A percentile compares a stretch with the other conserved stretches of the same genome.
These are phyloP conservation scores for Macrostomum lignano DNA, from an alignment of 1,140 invertebrate species.

Conservation along the genomic window DNA sequence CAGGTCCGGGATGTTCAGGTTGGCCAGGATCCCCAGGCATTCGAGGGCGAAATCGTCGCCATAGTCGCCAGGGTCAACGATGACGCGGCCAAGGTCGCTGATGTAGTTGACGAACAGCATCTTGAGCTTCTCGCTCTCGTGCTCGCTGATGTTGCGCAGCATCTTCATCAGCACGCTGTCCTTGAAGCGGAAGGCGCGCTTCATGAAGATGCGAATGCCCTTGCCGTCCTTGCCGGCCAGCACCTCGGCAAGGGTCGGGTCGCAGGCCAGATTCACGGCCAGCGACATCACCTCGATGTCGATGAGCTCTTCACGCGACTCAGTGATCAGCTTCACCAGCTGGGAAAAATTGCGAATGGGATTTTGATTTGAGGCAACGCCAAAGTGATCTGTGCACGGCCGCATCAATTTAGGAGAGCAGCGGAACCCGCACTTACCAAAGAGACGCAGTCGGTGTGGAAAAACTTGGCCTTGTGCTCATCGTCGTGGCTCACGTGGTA, in stretches of 20 bases:
- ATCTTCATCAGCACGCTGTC: constrained; percentile 71
- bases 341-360: too few relatives aligned
- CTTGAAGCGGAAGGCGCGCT: constrained; percentile 44
- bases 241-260: constrained; percentile 56
- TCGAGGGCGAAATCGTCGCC: constrained; percentile 37
- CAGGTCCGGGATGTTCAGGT: constrained; percentile 53
- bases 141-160: constrained; percentile 66
- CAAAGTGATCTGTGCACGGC: too few relatives aligned
- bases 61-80: constrained; percentile 32
- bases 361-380: too few relatives aligned
- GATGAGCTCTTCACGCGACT: constrained; percentile 38
- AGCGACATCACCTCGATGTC: constrained; percentile 52
- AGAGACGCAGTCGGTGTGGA: constrained; percentile 71
- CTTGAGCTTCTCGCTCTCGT: constrained; percentile 32
- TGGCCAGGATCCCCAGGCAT: constrained; percentile 52
- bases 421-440: constrained; percentile 40
- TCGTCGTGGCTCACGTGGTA: constrained; percentile 85
- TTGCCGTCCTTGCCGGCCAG: constrained; percentile 56
- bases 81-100: constrained; percentile 53
- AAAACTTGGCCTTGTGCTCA: constrained; percentile 66
- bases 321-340: constrained; percentile 30
- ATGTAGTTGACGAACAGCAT: constrained; percentile 36
- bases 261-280: constrained; percentile 61
- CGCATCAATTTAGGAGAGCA: too few relatives aligned
- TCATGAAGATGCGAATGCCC: constrained; percentile 36